Evolutionary conservation across 2,888 invertebrate genomes (phyloP).

Genomic region (Ommatoiulus sabulosus): DNA sequence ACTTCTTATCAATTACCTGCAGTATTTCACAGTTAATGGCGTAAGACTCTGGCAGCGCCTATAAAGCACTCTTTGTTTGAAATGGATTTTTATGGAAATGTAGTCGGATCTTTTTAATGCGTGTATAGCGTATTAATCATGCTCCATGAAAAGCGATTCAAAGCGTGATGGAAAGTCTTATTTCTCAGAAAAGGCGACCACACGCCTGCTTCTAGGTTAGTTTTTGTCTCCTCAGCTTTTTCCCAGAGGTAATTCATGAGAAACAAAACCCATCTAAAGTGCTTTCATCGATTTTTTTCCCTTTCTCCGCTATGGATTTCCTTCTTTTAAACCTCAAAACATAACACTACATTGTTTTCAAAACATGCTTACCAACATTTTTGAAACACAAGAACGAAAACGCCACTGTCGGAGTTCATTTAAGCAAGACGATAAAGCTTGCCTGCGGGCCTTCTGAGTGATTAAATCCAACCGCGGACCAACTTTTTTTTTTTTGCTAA

Average conservation of each 20-base stretch:
- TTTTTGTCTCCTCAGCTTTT: slow-evolving; percentile 45
- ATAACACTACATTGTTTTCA: slow-evolving; percentile 42
- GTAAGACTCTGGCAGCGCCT: not conserved
- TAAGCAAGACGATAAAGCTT: slow-evolving; percentile 8
- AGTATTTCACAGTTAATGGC: slow-evolving; percentile 41
- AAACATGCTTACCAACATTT: slow-evolving; percentile 43
- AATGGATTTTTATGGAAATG: slow-evolving; percentile 39
- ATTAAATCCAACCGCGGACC: slow-evolving; percentile 7
- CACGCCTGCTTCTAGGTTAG: slow-evolving; percentile 21
- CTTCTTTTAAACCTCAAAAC: slow-evolving; percentile 42
- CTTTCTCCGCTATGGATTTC: not conserved
- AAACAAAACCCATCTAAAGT: slow-evolving; percentile 42
- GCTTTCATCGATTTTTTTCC: slow-evolving; percentile 37
- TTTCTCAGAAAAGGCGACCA: slow-evolving; percentile 5
- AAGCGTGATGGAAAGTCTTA: slow-evolving; percentile 41
- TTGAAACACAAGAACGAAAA: slow-evolving; percentile 32
- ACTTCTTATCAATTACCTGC: not conserved
- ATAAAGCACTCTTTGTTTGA: slow-evolving; percentile 45
- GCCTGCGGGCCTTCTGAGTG: slow-evolving; percentile 44
- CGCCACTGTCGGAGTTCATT: not conserved
- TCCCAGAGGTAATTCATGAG: slow-evolving; percentile 46
- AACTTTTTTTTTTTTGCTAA: not conserved
- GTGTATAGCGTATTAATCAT: slow-evolving; percentile 30
- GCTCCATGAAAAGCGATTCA: slow-evolving; percentile 37
- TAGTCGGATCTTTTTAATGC: slow-evolving; percentile 4